A percentile compares a stretch with the other conserved stretches of the same genome.
phyloP scores from a whole-genome alignment of 2,113 vertebrate species.

The Antigone vipio region DNA sequence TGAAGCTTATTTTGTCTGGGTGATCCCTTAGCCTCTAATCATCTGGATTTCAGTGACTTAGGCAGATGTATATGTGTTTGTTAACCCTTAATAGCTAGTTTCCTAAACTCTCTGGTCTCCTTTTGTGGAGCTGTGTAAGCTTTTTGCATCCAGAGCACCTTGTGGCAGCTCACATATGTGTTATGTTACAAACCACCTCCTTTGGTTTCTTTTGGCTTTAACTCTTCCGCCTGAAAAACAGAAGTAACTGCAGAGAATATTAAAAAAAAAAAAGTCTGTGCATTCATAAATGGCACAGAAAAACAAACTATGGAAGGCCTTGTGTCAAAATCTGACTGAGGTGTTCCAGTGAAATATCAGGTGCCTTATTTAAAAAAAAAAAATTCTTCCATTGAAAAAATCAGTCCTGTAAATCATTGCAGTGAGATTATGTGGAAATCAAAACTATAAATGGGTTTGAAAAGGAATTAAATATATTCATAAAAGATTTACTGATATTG shows the following conservation, averaged over 20 bases:
- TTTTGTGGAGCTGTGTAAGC: not conserved
- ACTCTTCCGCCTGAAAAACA: not conserved
- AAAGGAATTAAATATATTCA: not conserved
- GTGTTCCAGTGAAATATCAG: not conserved
- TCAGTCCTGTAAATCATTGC: not conserved
- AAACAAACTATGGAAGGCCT: not conserved
- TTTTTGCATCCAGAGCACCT: not conserved
- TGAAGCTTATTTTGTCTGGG: not conserved
- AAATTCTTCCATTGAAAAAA: not conserved
- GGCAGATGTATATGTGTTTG: not conserved
- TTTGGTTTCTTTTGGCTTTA: slow-evolving; percentile 10
- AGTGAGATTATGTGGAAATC: not conserved
- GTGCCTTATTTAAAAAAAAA: not conserved
- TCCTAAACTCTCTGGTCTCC: not conserved
- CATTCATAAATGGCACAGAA: not conserved
- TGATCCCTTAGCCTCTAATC: not conserved
- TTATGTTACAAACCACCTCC: not conserved
- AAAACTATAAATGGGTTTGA: not conserved
- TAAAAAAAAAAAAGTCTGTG: not conserved
- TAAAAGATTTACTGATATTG: not conserved
- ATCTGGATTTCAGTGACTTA: not conserved
- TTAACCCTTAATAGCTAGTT: not conserved
- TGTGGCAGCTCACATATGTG: not conserved
- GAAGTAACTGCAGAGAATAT: not conserved
- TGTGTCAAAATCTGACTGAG: not conserved